Evolutionary conservation across 2,888 invertebrate genomes (phyloP).

Genomic region (Campoplex nolae): DNA sequence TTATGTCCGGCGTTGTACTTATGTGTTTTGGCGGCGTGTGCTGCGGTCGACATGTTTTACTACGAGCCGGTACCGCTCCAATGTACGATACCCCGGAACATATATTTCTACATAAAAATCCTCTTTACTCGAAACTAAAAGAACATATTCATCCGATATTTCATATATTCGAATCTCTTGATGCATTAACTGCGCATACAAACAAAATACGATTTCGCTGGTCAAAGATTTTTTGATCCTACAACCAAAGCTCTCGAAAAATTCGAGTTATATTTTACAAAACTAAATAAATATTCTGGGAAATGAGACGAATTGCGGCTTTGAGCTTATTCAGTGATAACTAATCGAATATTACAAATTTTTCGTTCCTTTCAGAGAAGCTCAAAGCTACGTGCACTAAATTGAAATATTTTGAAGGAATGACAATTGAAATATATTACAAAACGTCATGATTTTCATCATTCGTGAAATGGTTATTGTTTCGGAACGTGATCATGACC

Average conservation of each 20-base stretch:
- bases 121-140: neutral
- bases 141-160: neutral
- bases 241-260: neutral
- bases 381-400: no score
- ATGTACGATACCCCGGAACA: slow-evolving; percentile 27
- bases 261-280: neutral
- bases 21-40: slow-evolving; percentile 68
- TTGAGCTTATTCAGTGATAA: no score
- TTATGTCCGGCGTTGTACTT: slow-evolving; percentile 66
- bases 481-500: no score
- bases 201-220: neutral
- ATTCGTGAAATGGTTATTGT: no score
- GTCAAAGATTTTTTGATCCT: neutral
- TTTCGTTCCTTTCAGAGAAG: no score
- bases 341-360: no score
- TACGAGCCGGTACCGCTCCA: slow-evolving; percentile 56
- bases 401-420: no score
- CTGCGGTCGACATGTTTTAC: slow-evolving; percentile 72
- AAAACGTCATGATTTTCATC: no score
- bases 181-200: neutral
- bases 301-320: no score
- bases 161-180: neutral
- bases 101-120: neutral
- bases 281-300: no score
- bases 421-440: no score